Base-by-base conservation (phyloP, 2,888 invertebrate genomes). In the Hydrotaea cyrtoneurina region DNA sequence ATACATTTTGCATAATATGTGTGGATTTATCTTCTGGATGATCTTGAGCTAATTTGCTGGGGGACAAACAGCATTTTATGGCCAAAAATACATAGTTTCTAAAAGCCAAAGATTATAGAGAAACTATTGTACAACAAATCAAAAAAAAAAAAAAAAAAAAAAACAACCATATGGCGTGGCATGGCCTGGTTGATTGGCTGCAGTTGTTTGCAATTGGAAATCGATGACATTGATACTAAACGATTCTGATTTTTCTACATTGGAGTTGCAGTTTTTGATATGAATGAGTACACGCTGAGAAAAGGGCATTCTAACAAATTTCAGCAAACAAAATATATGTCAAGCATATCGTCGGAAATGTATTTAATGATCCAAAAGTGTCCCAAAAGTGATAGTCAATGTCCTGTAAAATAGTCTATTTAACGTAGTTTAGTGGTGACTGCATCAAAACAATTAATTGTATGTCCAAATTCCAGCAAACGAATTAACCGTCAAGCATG, bases 21-120 rank as follows among this genome's bases (percentile, higher is more conserved):
- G 31, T 31, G 31, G 2, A 31, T 50, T 39, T 83, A 66, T 71
- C 71, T 83, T 81, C 83, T 81, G 78, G 83, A 75, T 81, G 77
- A 81, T 83, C 83, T 83, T 83, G 83, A 83, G 55, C 83, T 69
- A 83, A 83, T 84, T 84, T 23, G 80, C 83, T 62, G 78, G 62
- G 77, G 81, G 83, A 13, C 83, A 75, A 80, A 81, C 62, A 59
- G 73, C 55, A 74, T 55, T 55, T 19, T 55, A 21, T 55, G 55
- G 55, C 55, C 55, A 55, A 55, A 55, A 55, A 55, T 10, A 21
- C 31, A 31, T 4, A 31, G 31, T 31, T 31, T 31, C 31, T 10
- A 7, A 43, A 10, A 15, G 43, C 43, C 15, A 43, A 10, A 50
- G 50, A 50, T 15, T n/a, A 50, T n/a, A 15, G 50, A 50, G 15